Evolutionary conservation across 1,140 invertebrate genomes (phyloP).

Genomic region (Drosophila tropicalis): DNA sequence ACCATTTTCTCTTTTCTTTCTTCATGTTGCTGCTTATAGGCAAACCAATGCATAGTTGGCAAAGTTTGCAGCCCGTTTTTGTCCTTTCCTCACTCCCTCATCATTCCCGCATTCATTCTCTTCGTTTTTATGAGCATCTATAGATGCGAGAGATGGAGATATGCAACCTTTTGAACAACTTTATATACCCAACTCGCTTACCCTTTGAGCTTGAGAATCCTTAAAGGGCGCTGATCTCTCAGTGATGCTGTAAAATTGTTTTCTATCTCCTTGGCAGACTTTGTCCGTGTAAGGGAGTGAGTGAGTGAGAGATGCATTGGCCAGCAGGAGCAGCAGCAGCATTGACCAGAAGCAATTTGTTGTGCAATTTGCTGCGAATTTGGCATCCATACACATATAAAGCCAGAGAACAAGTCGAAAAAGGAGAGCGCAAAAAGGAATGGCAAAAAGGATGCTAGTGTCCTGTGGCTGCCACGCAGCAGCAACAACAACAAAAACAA

Average conservation of each 20-base stretch:
- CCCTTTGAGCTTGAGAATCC: slow-evolving; percentile 36
- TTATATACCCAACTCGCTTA: slow-evolving; percentile 37
- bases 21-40: background rate
- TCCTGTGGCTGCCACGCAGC: slow-evolving; percentile 33
- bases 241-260: background rate
- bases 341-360: slow-evolving; percentile 78
- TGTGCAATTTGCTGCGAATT: slow-evolving; percentile 72
- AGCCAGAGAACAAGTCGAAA: slow-evolving; percentile 25
- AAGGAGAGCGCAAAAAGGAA: slow-evolving; percentile 1
- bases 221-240: slow-evolving; percentile 44
- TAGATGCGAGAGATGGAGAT: slow-evolving; percentile 28
- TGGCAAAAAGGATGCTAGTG: slow-evolving; percentile 10
- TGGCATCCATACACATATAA: slow-evolving; percentile 41
- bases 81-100: background rate
- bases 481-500: slow-evolving; percentile 26
- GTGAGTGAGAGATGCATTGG: slow-evolving; percentile 41
- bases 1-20: background rate
- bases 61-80: slow-evolving; percentile 49
- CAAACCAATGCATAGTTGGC: slow-evolving; percentile 35
- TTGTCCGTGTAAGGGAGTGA: background rate
- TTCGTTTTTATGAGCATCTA: slow-evolving; percentile 5
- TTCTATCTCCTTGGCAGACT: slow-evolving; percentile 1
- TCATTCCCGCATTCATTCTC: background rate
- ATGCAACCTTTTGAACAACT: slow-evolving; percentile 57
- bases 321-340: slow-evolving; percentile 22